Evolutionary conservation across 2,113 vertebrate species (phyloP), one percentile per base, ranked within the genome.

Genomic region (Rhodinocichla rosea): DNA sequence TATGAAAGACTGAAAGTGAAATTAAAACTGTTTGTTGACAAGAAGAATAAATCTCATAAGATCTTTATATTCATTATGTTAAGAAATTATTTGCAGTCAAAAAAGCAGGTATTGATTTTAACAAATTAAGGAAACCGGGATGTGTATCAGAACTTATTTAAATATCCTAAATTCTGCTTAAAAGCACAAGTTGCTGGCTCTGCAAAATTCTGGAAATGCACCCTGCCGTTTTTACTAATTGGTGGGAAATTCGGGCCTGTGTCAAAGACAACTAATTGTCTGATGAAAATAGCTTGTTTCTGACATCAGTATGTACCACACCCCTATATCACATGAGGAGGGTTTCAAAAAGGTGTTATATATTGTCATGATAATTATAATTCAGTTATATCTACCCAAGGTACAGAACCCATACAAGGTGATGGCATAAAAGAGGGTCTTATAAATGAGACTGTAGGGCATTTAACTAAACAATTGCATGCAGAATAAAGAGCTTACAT

Each of bases 241-340:
- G 98, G 97, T 98, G 97, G 98, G 97, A 98, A 98, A 97, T 92
- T 92, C 67, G 80, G 94, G 96, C 95, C 92, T 92, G 94, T 97
- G 98, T 98, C 97, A 98, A 98, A 97, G 97, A 98, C 96, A 98
- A 97, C 96, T 98, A 98, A 98, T 98, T 98, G 97, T 98, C 97
- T 98, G 95, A 98, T 97, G 98, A 97, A 98, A 98, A 98, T 97
- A 98, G 97, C 97, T 97, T 96, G 83, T 97, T 98, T 98, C 97
- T 98, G 98, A 98, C 98, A 98, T 98, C 95, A 96, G 92, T 96
- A 94, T 20, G 10, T 95, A 97, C 95, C 96, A 95, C 95, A 96
- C 96, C 96, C 96, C 45, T 96, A 64, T 89, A 98, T 96, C 96
- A 87, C 91, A 93, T 93, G 93, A 92, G 77, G 90, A 97, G 84